Base-by-base conservation (phyloP, 2,797 vertebrate species). In the Scomberomorus guttatus region DNA sequence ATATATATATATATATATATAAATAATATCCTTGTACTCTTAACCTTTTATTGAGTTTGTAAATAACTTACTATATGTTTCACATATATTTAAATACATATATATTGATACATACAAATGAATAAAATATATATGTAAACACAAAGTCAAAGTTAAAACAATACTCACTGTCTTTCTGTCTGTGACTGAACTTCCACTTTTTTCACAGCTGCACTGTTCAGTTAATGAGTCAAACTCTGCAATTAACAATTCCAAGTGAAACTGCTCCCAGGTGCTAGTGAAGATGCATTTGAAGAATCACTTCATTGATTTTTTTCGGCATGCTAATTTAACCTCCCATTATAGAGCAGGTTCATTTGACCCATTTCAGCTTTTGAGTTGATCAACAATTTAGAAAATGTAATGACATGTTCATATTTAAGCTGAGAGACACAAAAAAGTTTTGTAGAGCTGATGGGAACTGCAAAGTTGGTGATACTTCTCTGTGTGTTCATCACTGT, bases 151-250 rank as follows among this genome's bases (percentile, higher is more conserved):
- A 20, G 17, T 18, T 50, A 1, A 27, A 54, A 42, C 15, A 58
- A 39, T 24, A 54, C 10, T 24, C 18, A 10, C 8, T 22, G 13
- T 48, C 15, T 59, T 14, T 65, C 18, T 54, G 25, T 75, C 39
- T 46, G 17, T 51, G 17, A 68, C 20, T 34, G 2, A 59, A 63
- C 14, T 17, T 22, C 18, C 5, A 24, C 22, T 75, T 79, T 57
- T 72, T 44, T 8, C 14, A 34, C 76, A 72, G 57, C 67, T 79
- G 71, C 24, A 56, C 32, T 44, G 34, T 71, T 67, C 52, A 59
- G 29, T 24, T 54, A 75, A 79, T 71, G 56, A 61, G 48, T 50
- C 60, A 42, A 54, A 48, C 54, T 51, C 37, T 63, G n/a, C 18
- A 56, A 44, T 61, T 56, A 75, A 44, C 50, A 12, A 4, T 44